Evolutionary conservation across 2,797 vertebrate genomes (phyloP), one percentile per base, ranked within the genome.

Genomic region (Malurus splendens): DNA sequence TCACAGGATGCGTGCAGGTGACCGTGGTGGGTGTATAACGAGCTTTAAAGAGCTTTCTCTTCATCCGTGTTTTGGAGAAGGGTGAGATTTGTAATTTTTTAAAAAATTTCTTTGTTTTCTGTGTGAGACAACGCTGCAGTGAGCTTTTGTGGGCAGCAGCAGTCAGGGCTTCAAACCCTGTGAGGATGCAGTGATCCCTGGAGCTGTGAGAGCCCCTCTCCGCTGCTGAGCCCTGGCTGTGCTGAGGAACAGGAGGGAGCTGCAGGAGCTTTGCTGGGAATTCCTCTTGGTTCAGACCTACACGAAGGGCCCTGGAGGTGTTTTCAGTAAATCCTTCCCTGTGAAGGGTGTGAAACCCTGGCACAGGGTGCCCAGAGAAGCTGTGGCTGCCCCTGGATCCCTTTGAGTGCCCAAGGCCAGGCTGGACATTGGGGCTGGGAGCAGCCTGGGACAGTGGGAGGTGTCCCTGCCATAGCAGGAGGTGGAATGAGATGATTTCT

Each of bases 391-490:
- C 10, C 27, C 64, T 32, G 61, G 28, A 33, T 20, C 45, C 47
- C 20, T 67, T 54, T 24, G 0, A 47, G 17, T 47, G 41, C 0
- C 27, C 39, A 33, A 39, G 33, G 28, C 13, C 27, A 38, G 19
- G 38, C 0, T 67, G 62, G 47, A 12, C 36, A 36, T 36, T 30
- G 41, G 14, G 2, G 25, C 2, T 60, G 1, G 3, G 50, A 70
- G 27, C 65, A 70, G 0, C 27, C 65, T 44, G n/a, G 23, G 1
- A 16, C 0, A 24, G 28, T 17, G 32, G 32, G 1, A 32, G 19
- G 6, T 44, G 39, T 39, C 32, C 22, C 38, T 44, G 23, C n/a
- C 22, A 11, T 27, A 36, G n/a, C 41, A 41, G 20, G 12, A 3
- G 3, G 3, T 44, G 38, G 56, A 7, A 70, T 3, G 10, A 11